A percentile compares a stretch with the other conserved stretches of the same genome.
phyloP scores from a whole-genome alignment of 2,113 vertebrate genomes.

The Fulica atra region DNA sequence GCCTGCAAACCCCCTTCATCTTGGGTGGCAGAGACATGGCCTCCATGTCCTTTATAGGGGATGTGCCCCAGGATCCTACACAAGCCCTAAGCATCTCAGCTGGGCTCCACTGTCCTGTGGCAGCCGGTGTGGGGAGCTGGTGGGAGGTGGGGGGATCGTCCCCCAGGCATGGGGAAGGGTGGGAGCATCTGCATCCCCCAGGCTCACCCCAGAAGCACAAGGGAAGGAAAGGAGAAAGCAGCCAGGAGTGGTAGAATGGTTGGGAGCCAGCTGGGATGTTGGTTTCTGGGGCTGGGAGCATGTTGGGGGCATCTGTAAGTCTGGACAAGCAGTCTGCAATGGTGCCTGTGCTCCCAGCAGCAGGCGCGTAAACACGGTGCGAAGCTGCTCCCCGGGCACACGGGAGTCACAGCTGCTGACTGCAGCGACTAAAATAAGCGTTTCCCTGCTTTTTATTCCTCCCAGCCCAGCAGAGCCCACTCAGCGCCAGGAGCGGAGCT shows the following conservation, averaged over 20 bases:
- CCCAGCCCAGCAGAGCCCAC: conserved; percentile 56
- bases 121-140: rapidly evolving
- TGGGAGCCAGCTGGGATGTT: background rate
- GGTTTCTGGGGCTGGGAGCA: background rate
- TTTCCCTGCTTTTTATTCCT: conserved; percentile 70
- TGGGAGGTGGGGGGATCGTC: background rate
- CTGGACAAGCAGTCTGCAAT: background rate
- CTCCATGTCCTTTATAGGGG: background rate
- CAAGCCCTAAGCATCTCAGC: background rate
- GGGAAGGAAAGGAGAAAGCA: background rate
- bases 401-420: conserved; percentile 55
- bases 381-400: conserved; percentile 7
- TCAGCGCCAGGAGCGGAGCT: conserved; percentile 41
- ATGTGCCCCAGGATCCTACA: background rate
- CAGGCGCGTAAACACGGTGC: background rate
- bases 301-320: rapidly evolving
- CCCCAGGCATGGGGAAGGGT: background rate
- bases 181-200: background rate
- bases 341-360: background rate
- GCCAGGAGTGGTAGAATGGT: rapidly evolving
- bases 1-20: background rate
- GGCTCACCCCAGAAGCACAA: background rate
- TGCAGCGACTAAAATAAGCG: conserved; percentile 59
- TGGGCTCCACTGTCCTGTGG: background rate
- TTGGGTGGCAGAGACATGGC: background rate